Conservation (phyloP, 2,888 invertebrate species). For the Elegia similella region DNA sequence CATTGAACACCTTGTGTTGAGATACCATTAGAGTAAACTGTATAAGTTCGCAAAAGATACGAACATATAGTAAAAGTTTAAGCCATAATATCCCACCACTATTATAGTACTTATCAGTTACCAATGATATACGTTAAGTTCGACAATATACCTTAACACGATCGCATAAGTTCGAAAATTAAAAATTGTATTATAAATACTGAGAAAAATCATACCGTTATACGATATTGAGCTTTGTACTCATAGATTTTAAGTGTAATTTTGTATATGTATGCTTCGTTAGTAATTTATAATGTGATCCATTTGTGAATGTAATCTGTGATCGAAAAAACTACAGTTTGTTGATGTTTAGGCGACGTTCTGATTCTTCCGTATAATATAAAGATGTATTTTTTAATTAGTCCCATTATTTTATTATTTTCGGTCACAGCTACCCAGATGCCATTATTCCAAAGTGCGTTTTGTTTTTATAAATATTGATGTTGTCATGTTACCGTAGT, state of each 20-base stretch:
- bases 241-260: constrained; percentile 16
- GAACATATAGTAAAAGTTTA: neutral
- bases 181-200: neutral
- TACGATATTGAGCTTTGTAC: neutral
- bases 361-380: neutral
- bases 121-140: constrained; percentile 6
- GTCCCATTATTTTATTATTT: neutral
- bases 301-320: neutral
- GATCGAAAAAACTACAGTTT: neutral
- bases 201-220: neutral
- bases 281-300: constrained; percentile 10
- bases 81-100: constrained; percentile 16
- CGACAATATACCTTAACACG: neutral
- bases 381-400: neutral
- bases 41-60: too few relatives aligned
- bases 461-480: neutral
- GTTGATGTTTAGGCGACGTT: neutral
- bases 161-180: neutral
- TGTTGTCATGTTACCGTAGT: too few relatives aligned
- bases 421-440: constrained; percentile 6
- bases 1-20: too few relatives aligned
- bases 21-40: too few relatives aligned
- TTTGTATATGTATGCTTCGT: constrained; percentile 17
- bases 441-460: constrained; percentile 24
- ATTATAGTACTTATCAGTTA: constrained; percentile 12